Conservation (phyloP, 2,888 invertebrate species). For the Bombylius major region DNA sequence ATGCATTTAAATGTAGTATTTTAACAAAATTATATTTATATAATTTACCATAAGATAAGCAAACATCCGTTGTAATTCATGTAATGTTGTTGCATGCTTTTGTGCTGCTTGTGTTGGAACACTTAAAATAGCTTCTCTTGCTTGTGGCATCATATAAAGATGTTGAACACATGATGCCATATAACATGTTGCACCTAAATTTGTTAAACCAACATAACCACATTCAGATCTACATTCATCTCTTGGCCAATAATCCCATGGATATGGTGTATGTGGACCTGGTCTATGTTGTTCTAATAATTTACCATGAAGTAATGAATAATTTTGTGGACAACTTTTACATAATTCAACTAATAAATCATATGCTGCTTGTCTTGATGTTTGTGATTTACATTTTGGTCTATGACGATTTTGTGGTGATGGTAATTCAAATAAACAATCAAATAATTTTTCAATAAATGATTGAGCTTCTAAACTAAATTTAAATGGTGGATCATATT, state of each 20-base stretch:
- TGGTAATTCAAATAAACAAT: slow-evolving; percentile 80
- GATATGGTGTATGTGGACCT: slow-evolving; percentile 70
- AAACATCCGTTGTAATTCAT: slow-evolving; percentile 89
- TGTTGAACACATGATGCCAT: slow-evolving; percentile 98
- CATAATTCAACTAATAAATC: slow-evolving; percentile 82
- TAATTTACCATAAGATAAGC: slow-evolving; percentile 57
- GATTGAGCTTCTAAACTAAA: slow-evolving; percentile 58
- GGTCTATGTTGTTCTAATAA: slow-evolving; percentile 78
- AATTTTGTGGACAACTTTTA: slow-evolving; percentile 74
- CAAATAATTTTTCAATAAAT: slow-evolving; percentile 53
- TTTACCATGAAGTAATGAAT: slow-evolving; percentile 67
- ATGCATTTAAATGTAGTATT: too few relatives aligned
- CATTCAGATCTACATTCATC: slow-evolving; percentile 90
- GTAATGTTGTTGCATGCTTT: slow-evolving; percentile 69
- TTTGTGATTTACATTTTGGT: slow-evolving; percentile 86
- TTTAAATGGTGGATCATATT: slow-evolving; percentile 80
- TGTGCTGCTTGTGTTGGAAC: slow-evolving; percentile 60
- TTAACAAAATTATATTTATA: slow-evolving; percentile 6
- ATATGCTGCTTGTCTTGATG: slow-evolving; percentile 80
- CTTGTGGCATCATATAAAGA: slow-evolving; percentile 93
- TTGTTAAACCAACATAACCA: slow-evolving; percentile 88
- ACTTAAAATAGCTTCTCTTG: slow-evolving; percentile 67
- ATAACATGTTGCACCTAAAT: slow-evolving; percentile 92
- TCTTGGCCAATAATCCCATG: slow-evolving; percentile 97
- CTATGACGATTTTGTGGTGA: slow-evolving; percentile 72